A percentile compares a stretch with the other conserved stretches of the same genome.
Conservation (phyloP, 64 coral and sea anemone genomes). For the Dendronephthya gigantea region DNA sequence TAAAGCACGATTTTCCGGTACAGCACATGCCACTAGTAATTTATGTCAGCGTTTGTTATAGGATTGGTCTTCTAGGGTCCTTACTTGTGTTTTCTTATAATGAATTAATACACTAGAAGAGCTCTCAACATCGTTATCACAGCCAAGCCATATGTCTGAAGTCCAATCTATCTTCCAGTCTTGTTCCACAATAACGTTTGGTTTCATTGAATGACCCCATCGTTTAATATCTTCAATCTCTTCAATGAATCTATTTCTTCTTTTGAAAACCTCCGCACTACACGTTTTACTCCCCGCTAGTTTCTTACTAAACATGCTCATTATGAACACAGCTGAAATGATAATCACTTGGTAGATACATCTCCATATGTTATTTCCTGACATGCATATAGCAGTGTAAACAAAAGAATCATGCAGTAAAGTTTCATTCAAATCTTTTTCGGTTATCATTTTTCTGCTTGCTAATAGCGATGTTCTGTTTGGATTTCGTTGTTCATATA, state of each 20-base stretch:
- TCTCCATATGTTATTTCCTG: background rate
- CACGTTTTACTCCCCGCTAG: background rate
- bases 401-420: background rate
- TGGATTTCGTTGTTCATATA: background rate
- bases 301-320: conserved; percentile 1
- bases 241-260: conserved; percentile 7
- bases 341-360: background rate
- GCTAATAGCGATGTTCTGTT: background rate
- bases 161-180: conserved; percentile 13
- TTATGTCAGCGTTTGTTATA: background rate
- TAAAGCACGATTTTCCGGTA: too few relatives aligned
- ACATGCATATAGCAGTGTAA: background rate
- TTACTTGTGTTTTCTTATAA: background rate
- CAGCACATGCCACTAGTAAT: background rate
- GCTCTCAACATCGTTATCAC: background rate
- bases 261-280: background rate
- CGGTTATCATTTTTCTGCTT: background rate
- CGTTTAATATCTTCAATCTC: background rate
- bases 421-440: background rate
- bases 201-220: background rate
- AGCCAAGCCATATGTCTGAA: conserved; percentile 6
- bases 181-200: background rate
- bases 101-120: background rate
- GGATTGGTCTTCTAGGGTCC: background rate
- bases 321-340: background rate